A percentile compares a stretch with the other conserved stretches of the same genome.
Evolutionary conservation across 64 coral and sea anemone genomes (phyloP).

Genomic region (Stichodactyla helianthus): DNA sequence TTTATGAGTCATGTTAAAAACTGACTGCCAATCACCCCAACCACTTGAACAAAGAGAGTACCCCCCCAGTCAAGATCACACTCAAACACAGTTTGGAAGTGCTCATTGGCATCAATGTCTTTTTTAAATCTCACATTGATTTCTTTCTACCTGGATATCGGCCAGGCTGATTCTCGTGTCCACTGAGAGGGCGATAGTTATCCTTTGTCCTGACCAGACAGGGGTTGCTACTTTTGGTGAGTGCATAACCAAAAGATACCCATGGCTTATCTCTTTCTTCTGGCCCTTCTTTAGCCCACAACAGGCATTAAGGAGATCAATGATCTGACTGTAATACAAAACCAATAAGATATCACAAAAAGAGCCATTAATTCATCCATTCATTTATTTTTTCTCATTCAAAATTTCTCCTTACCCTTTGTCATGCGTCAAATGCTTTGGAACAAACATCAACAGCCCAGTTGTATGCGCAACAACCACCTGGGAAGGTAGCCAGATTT

Average conservation of each 20-base stretch:
- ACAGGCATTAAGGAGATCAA: slow-evolving; percentile 73
- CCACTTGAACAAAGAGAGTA: too few relatives aligned
- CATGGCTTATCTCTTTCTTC: slow-evolving; percentile 1
- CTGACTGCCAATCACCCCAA: too few relatives aligned
- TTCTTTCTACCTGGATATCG: slow-evolving; percentile 77
- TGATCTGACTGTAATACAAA: slow-evolving; percentile 45
- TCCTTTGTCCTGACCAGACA: slow-evolving; percentile 69
- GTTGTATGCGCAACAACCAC: slow-evolving; percentile 61
- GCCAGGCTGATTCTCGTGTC: slow-evolving; percentile 79
- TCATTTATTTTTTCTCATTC: too few relatives aligned
- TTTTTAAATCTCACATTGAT: too few relatives aligned
- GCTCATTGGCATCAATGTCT: too few relatives aligned
- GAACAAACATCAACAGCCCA: slow-evolving; percentile 86
- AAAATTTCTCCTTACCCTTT: slow-evolving; percentile 32
- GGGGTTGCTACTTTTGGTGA: slow-evolving; percentile 31
- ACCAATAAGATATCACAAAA: too few relatives aligned
- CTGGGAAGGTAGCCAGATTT: slow-evolving; percentile 1
- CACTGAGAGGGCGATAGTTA: slow-evolving; percentile 59
- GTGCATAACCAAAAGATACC: slow-evolving; percentile 66
- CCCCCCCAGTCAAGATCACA: too few relatives aligned
- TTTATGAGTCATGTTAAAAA: too few relatives aligned
- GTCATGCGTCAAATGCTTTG: slow-evolving; percentile 41
- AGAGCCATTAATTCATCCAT: too few relatives aligned
- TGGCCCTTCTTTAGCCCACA: slow-evolving; percentile 60
- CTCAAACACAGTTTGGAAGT: too few relatives aligned